phyloP scores from a whole-genome alignment of 2,888 invertebrate species.

The Rhamphomyia laevipes region DNA sequence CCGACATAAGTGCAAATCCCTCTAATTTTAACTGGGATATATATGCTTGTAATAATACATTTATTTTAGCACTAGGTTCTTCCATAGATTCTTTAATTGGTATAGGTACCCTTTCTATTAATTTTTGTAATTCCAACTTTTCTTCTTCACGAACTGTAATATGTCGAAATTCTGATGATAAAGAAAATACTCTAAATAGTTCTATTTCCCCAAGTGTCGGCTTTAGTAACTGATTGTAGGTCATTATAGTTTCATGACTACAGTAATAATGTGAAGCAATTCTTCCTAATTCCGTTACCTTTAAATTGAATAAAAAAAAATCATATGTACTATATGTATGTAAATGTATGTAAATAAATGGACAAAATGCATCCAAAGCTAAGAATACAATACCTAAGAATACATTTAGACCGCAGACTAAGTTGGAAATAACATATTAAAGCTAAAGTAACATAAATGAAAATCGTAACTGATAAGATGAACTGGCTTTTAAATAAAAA shows the following conservation, averaged over 20 bases:
- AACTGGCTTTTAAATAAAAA: too few species aligned
- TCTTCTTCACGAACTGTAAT: slow-evolving; percentile 92
- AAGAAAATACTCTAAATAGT: slow-evolving; percentile 91
- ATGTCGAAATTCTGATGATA: slow-evolving; percentile 92
- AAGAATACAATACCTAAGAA: too few species aligned
- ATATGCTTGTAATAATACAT: slow-evolving; percentile 91
- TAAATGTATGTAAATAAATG: too few species aligned
- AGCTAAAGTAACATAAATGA: too few species aligned
- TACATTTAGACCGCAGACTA: too few species aligned
- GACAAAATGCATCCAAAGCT: too few species aligned
- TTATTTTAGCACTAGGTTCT: slow-evolving; percentile 89
- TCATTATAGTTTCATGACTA: slow-evolving; percentile 91
- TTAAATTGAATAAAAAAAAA: slow-evolving; percentile 41
- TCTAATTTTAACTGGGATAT: slow-evolving; percentile 97
- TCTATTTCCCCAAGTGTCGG: slow-evolving; percentile 97
- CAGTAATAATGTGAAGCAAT: slow-evolving; percentile 99
- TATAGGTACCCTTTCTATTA: slow-evolving; percentile 86
- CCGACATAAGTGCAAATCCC: slow-evolving; percentile 96
- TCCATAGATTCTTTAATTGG: slow-evolving; percentile 98
- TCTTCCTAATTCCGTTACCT: slow-evolving; percentile 88
- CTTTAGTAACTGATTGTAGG: slow-evolving; percentile 92
- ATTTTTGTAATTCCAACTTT: slow-evolving; percentile 88
- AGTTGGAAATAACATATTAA: too few species aligned
- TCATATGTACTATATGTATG: too few species aligned
- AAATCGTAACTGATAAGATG: too few species aligned